Base-by-base conservation (phyloP, 2,888 invertebrate genomes). In the Caenorhabditis sulstoni region DNA sequence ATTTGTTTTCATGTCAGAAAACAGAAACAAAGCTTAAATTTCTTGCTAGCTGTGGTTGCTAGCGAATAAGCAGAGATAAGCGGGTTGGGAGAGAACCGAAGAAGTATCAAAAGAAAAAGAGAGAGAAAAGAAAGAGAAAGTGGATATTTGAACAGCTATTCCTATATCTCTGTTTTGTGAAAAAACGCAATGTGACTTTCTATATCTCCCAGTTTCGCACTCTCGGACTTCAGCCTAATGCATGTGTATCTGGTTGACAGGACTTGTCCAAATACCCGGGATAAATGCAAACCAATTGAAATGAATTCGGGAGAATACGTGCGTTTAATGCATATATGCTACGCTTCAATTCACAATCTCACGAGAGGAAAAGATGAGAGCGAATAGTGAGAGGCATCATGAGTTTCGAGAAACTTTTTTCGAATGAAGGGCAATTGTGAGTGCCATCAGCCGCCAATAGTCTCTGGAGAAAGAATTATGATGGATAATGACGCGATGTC, bases 111-210 rank as follows among this genome's bases (percentile, higher is more conserved):
- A 29, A 3, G 29, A 7, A 29, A 7, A 29, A 5, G 7, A 39
- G 53, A 35, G 7, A 44, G 16, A 52, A 52, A 29, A 52, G 50
- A 58, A 37, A 29, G 59, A 52, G 37, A 18, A n/a, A 23, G 23
- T 18, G 70, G 29, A 47, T 70, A 70, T 70, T 70, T 70, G 61
- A 70, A 70, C 70, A 70, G 70, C 61, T 61, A 70, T 61, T 45
- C 55, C 61, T 53, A 70, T 55, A 61, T 55, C 29, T 53, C 45
- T 52, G 45, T 45, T 59, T 59, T 52, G 58, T 50, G 44, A 23
- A 44, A 18, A 16, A 44, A 16, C 20, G 45, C 20, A 37, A 37
- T 37, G 16, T 23, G 52, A 41, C 18, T 14, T 16, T 50, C 39
- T 49, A 49, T 7, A n/a, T 16, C 35, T 3, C 20, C 37, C 16